Base-by-base conservation (phyloP, 2,113 vertebrate species). In the Microtus pennsylvanicus region DNA sequence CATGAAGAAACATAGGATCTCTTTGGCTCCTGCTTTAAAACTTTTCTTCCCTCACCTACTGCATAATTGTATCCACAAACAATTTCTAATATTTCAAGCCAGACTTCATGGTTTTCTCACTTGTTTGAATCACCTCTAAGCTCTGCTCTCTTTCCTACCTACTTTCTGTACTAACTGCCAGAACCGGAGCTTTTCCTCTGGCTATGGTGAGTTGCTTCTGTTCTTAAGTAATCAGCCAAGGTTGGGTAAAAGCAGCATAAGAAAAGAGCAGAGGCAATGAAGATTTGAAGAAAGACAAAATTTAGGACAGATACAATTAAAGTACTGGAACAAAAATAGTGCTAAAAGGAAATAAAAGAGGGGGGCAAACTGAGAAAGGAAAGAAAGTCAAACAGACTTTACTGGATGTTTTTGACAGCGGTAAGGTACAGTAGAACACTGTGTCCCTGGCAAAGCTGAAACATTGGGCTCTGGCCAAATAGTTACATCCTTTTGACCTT, bases 401-500 rank as follows among this genome's bases (percentile, higher is more conserved):
- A 94, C 14, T 45, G 52, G 76, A 26, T 89, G 28, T 72, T 72
- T 96, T 94, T 95, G 92, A 94, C 35, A 93, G 55, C 82, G 80
- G 75, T 92, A 61, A 94, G 81, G 61, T 97, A 94, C 81, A 90
- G 95, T 96, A 97, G 94, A 97, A 97, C 96, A 98, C 24, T 50
- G 22, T 95, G 96, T 97, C 74, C 96, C 70, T 94, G 94, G 96
- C 72, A 97, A 97, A 90, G 75, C 69, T 97, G 85, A 97, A 88
- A 81, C 74, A 69, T 13, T 96, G 95, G 77, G 35, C 22, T 94
- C 38, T 93, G 67, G 94, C 96, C 96, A 96, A 95, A 94, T 92
- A 42, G 88, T 96, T 97, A 93, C 89, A 96, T 94, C 63, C 72
- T 97, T 95, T 89, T 98, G 97, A 97, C 95, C 96, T 97, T 97